Evolutionary conservation across 1,140 invertebrate species (phyloP).

Genomic region (Cardiocondyla obscurior): DNA sequence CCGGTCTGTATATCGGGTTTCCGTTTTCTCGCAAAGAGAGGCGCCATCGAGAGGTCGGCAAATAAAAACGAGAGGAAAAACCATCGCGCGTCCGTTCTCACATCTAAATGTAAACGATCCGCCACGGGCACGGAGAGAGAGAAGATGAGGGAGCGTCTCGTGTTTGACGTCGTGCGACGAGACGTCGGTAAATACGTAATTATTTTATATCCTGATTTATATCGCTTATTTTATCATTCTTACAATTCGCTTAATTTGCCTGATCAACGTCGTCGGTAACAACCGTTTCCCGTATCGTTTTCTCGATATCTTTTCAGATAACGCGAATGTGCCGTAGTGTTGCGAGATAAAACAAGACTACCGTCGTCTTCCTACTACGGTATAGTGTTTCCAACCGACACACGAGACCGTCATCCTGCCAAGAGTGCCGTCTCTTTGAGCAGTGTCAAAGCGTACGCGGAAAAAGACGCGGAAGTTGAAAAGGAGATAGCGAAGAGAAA

Average conservation of each 20-base stretch:
- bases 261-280: background rate
- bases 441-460: background rate
- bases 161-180: background rate
- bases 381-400: background rate
- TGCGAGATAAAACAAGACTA: background rate
- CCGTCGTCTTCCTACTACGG: background rate
- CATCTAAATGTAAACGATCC: slow-evolving; percentile 47
- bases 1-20: slow-evolving; percentile 42
- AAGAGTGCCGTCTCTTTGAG: slow-evolving; percentile 12
- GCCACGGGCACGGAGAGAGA: background rate
- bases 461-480: background rate
- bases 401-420: background rate
- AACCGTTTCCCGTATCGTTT: background rate
- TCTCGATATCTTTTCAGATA: background rate
- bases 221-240: background rate
- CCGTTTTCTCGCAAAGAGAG: slow-evolving; percentile 32
- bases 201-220: background rate
- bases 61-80: slow-evolving; percentile 47
- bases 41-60: slow-evolving; percentile 29
- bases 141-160: background rate
- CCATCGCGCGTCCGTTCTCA: background rate
- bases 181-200: background rate
- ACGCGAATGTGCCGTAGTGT: background rate
- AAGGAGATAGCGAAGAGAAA: background rate
- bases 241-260: slow-evolving; percentile 7